These are phyloP conservation scores for Corythaeola cristata DNA, from an alignment of 2,113 vertebrate species.

Conservation along the genomic window DNA sequence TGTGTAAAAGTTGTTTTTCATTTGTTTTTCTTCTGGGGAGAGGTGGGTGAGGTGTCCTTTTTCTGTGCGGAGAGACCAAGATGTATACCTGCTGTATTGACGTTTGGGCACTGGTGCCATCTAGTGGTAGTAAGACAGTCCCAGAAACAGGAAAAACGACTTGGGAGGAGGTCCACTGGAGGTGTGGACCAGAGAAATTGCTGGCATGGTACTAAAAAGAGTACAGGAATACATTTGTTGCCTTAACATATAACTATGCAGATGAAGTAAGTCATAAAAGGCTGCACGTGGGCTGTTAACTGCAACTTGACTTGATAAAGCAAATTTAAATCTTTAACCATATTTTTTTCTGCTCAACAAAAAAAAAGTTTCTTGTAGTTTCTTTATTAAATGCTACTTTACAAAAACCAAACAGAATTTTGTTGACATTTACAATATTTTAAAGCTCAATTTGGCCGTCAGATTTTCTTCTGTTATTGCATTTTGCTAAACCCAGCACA, in stretches of 20 bases:
- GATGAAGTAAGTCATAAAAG: background rate
- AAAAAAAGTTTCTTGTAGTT: background rate
- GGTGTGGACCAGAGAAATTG: background rate
- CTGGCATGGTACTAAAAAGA: background rate
- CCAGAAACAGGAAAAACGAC: background rate
- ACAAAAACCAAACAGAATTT: background rate
- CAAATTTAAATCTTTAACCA: background rate
- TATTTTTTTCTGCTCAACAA: background rate
- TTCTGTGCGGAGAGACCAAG: background rate
- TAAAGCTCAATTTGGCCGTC: background rate
- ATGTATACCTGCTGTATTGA: background rate
- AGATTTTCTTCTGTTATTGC: rapidly evolving
- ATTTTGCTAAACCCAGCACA: background rate
- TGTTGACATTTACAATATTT: background rate
- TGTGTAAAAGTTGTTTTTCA: background rate
- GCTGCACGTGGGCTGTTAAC: background rate
- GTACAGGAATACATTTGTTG: background rate
- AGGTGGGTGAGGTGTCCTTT: too few relatives aligned
- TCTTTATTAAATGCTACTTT: background rate
- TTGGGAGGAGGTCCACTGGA: background rate
- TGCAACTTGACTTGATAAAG: background rate
- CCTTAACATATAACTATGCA: background rate
- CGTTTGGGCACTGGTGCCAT: background rate
- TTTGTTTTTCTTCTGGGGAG: background rate
- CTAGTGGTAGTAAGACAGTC: background rate